Base-by-base conservation (phyloP, 2,797 vertebrate species). In the Xiphophorus birchmanni region DNA sequence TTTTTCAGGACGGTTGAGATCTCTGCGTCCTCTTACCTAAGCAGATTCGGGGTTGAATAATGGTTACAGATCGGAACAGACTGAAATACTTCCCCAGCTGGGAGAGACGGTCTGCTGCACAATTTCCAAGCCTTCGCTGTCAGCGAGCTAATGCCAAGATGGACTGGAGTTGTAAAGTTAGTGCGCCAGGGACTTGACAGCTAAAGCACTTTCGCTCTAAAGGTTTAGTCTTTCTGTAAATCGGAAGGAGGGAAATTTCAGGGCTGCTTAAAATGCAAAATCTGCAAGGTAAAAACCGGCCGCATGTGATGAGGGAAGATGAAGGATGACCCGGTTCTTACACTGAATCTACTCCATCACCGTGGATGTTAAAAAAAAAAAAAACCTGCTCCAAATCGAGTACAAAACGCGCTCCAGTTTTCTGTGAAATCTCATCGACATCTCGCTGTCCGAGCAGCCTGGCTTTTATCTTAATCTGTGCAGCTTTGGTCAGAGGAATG, bases 11-110 rank as follows among this genome's bases (percentile, higher is more conserved):
- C 71, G 13, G 73, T 7, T 81, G 87, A 90, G 78, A 74, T 60
- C 82, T 86, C 85, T 83, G 75, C 73, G 56, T 87, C 77, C 50
- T 86, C 80, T 84, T 82, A 77, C 76, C 86, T 81, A 87, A 91
- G 87, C 88, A 90, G 67, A 89, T 91, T 89, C 73, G 67, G 60
- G 79, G 78, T 81, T 86, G 84, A 92, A 84, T 90, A 85, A 87
- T 83, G 77, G 77, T 79, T 86, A 69, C 60, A 84, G 82, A 87
- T 72, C 45, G 75, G 15, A 84, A 76, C 75, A 73, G 76, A 83
- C 76, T 83, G 71, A 85, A 79, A 88, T 74, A 75, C 84, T 80
- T 77, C 50, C 26, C 40, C 77, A 54, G 84, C 54, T 56, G 77
- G 63, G 78, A 82, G 77, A 84, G 84, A 84, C 48, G 65, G 78